A percentile compares a stretch with the other conserved stretches of the same genome.
Conservation (phyloP, 1,140 invertebrate species). For the Monomorium pharaonis region DNA sequence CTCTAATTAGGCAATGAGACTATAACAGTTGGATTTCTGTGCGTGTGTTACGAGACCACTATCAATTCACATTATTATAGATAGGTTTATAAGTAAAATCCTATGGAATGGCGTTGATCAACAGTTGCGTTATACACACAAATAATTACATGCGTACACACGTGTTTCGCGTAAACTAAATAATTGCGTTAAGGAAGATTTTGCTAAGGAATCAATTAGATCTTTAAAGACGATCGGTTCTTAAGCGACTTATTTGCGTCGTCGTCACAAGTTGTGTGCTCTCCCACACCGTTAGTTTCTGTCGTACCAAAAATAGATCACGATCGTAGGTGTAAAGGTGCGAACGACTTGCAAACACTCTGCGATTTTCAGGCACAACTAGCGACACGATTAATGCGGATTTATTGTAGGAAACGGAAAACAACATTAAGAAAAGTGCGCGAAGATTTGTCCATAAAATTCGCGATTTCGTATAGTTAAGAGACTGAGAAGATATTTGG, state of each 20-base stretch:
- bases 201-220: not conserved
- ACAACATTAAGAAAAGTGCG: not conserved
- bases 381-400: not conserved
- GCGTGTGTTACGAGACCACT: not conserved
- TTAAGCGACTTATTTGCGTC: conserved; percentile 11
- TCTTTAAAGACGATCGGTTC: not conserved
- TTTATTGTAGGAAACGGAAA: not conserved
- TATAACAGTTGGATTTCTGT: not conserved
- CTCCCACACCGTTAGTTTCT: not conserved
- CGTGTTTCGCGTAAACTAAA: not conserved
- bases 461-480: not conserved
- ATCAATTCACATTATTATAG: not conserved
- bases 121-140: not conserved
- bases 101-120: not conserved
- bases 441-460: not conserved
- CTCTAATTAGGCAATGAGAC: conserved; percentile 45
- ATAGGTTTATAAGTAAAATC: not conserved
- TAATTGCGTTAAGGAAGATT: not conserved
- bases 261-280: not conserved
- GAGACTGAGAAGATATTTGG: not conserved
- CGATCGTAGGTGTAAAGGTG: not conserved
- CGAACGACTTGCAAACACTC: not conserved
- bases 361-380: not conserved
- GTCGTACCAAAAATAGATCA: conserved; percentile 23
- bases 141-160: not conserved